Evolutionary conservation across 2,888 invertebrate species (phyloP), one percentile per base, ranked within the genome.

Genomic region (Gortyna flavago): DNA sequence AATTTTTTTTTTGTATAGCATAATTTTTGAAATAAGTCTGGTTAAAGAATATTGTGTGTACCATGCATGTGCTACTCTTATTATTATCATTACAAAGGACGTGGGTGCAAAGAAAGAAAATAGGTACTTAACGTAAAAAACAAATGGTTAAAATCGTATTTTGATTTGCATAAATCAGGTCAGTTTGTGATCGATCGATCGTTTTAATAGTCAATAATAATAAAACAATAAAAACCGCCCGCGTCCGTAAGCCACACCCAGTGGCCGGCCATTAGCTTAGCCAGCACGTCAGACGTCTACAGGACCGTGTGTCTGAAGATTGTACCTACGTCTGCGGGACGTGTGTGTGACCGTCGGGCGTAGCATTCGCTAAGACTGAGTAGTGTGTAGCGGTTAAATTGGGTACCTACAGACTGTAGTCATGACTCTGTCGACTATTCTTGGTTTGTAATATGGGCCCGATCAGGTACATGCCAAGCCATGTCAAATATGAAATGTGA

Each of bases 341-440:
- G 35, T 35, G 35, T 5, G 35, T 35, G 4, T 35, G 35, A 35
- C 38, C 51, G 54, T 54, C 70, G 84, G 83, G 82, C 84, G 81
- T 78, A 85, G 83, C 74, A 67, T 82, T 87, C 88, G 90, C 90
- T 87, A 90, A 93, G 93, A 93, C 93, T 93, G 93, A 93, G 89
- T 92, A 93, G 90, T 77, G 81, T 87, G 85, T 88, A 87, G 86
- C 85, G 71, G 85, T 85, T 81, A 74, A 73, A 67, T 77, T 80
- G 72, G 72, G 67, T 80, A 75, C 64, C 62, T 35, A n/a, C n/a
- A n/a, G n/a, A n/a, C 76, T 83, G 67, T 79, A 77, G 67, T 70
- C 71, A 72, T 69, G 72, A 80, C 69, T 41, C 48, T 77, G 65
- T 66, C 29, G 18, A 82, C 59, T 78, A 29, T 29, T 41, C 38